These are phyloP conservation scores for Platerodrilus igneus DNA, from an alignment of 2,888 invertebrate species.

Conservation along the genomic window DNA sequence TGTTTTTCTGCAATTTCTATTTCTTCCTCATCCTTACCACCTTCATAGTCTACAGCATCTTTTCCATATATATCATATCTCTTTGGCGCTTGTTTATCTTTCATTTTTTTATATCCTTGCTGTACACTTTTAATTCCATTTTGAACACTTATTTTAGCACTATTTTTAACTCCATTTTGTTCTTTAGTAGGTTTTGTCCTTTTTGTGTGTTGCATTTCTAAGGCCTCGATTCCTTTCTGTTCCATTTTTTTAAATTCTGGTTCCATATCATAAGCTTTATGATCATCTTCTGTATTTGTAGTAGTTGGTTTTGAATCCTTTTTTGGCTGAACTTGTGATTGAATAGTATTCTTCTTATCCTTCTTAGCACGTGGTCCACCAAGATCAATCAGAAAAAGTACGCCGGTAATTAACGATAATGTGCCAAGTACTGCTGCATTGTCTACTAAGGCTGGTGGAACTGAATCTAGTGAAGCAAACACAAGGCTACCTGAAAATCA, in stretches of 20 bases:
- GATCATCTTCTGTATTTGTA: constrained; percentile 10
- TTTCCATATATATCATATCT: constrained; percentile 42
- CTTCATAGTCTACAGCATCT: constrained; percentile 38
- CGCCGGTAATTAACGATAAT: constrained; percentile 61
- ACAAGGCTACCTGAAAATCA: constrained; percentile 57
- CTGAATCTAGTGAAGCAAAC: constrained; percentile 66
- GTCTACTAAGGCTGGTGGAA: constrained; percentile 62
- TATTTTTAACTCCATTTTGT: constrained; percentile 8
- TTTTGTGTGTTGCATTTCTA: constrained; percentile 30
- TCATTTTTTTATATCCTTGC: constrained; percentile 28
- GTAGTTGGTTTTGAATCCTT: constrained; percentile 18
- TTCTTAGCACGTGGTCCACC: constrained; percentile 55
- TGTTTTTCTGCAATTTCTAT: constrained; percentile 35
- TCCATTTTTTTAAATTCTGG: constrained; percentile 23
- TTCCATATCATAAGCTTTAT: constrained; percentile 20
- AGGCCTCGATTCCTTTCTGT: constrained; percentile 31
- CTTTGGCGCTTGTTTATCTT: constrained; percentile 29
- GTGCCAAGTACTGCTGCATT: constrained; percentile 69
- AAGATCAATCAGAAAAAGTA: constrained; percentile 65
- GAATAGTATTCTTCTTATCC: constrained; percentile 22
- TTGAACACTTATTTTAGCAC: constrained; percentile 17
- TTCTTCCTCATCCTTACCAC: constrained; percentile 6
- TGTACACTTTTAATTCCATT: constrained; percentile 22
- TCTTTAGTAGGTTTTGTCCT: constrained; percentile 14
- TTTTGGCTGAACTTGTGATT: constrained; percentile 5